Percentiles rank a stretch among this genome's conserved stretches.
Conservation (phyloP, 2,888 invertebrate species). For the Mayetiola destructor region DNA sequence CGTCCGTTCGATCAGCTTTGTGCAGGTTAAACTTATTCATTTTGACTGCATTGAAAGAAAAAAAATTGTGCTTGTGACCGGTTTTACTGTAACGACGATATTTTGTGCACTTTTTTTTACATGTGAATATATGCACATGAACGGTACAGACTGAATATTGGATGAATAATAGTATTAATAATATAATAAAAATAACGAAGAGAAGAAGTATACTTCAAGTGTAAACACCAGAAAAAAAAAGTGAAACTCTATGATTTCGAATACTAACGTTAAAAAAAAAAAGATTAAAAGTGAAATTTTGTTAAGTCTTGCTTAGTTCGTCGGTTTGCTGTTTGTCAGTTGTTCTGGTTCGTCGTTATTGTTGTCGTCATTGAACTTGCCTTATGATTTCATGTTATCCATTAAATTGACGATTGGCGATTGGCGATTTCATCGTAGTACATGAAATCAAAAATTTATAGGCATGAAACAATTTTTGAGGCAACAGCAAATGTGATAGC, state of each 20-base stretch:
- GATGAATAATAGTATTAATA: not conserved
- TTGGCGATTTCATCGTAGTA: constrained; percentile 2
- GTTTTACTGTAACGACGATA: not conserved
- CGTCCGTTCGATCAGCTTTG: not conserved
- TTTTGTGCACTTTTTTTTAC: not conserved
- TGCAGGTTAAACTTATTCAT: constrained; percentile 4
- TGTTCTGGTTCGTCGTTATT: constrained; percentile 10
- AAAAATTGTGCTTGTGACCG: too few relatives aligned
- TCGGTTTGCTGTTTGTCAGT: constrained; percentile 7
- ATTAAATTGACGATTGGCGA: not conserved
- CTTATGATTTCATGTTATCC: constrained; percentile 1
- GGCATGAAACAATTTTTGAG: too few relatives aligned
- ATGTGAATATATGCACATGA: not conserved
- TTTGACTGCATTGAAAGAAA: not conserved
- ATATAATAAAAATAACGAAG: not conserved
- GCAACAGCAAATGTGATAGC: too few relatives aligned
- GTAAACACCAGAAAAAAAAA: constrained; percentile 16
- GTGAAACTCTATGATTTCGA: constrained; percentile 17
- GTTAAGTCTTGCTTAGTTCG: constrained; percentile 5
- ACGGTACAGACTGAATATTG: not conserved
- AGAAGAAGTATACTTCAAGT: constrained; percentile 14
- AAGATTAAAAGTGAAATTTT: constrained; percentile 17
- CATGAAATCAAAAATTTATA: too few relatives aligned
- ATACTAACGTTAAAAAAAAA: constrained; percentile 13
- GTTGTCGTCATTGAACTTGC: constrained; percentile 8